These are phyloP conservation scores for Hoplodrina blanda DNA, from an alignment of 2,888 invertebrate species.

Conservation along the genomic window DNA sequence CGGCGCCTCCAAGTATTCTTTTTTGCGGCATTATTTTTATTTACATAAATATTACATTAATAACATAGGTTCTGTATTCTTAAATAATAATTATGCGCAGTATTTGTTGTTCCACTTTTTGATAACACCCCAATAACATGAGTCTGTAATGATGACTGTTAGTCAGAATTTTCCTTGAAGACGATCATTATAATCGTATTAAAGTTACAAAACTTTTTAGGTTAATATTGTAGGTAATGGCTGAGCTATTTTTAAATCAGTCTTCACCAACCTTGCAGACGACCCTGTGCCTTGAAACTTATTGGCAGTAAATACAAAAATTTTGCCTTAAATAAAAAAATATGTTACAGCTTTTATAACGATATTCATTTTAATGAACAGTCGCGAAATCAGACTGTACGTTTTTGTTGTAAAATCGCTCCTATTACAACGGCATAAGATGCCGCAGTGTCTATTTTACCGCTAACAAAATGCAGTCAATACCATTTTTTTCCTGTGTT, in stretches of 20 bases:
- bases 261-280: constrained; percentile 28
- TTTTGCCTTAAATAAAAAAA: neutral
- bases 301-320: neutral
- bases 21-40: neutral
- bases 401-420: no score
- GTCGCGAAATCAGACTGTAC: no score
- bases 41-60: neutral
- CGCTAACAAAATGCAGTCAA: no score
- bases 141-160: neutral
- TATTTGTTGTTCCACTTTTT: neutral
- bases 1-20: constrained; percentile 70
- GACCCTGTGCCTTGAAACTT: constrained; percentile 22
- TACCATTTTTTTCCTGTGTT: no score
- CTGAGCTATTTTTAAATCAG: constrained; percentile 9
- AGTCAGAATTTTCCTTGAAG: constrained; percentile 60
- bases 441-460: no score
- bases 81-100: neutral
- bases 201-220: constrained; percentile 34
- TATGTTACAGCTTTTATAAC: no score
- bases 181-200: constrained; percentile 63
- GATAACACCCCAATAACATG: neutral
- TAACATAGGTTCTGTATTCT: neutral
- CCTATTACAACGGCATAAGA: no score
- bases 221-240: constrained; percentile 12
- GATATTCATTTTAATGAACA: no score